Conservation (phyloP, 2,797 vertebrate genomes). For the Tarsius wallacei region DNA sequence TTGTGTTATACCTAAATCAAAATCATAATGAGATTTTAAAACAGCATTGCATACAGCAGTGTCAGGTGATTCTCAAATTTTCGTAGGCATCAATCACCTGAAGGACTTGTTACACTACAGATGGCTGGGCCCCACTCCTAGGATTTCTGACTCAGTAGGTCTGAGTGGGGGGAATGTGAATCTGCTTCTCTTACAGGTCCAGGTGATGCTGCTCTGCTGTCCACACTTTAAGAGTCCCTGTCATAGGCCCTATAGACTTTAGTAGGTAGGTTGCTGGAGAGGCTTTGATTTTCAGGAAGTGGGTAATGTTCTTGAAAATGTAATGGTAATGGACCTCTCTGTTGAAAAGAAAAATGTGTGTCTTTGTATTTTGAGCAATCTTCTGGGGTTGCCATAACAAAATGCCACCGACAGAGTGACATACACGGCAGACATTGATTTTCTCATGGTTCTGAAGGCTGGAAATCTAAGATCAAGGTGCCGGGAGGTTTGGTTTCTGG, state of each 20-base stretch:
- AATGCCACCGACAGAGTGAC: not conserved
- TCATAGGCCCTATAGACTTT: not conserved
- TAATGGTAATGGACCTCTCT: not conserved
- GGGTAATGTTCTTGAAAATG: not conserved
- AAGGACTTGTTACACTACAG: not conserved
- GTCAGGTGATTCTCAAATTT: not conserved
- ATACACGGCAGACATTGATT: not conserved
- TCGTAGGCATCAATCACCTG: not conserved
- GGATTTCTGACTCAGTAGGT: not conserved
- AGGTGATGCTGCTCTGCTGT: not conserved
- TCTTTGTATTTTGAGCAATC: constrained; percentile 39
- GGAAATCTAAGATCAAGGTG: not conserved
- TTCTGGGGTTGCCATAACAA: not conserved
- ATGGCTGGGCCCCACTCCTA: not conserved
- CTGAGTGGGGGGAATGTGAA: not conserved
- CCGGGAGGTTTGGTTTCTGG: not conserved
- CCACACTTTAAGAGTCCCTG: not conserved
- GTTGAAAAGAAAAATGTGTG: constrained; percentile 51
- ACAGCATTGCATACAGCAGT: not conserved
- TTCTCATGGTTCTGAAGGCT: not conserved
- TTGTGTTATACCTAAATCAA: not conserved
- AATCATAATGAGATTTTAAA: not conserved
- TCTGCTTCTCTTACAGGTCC: not conserved
- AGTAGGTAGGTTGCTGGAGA: not conserved
- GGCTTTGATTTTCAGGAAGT: constrained; percentile 27